These are phyloP conservation scores for Melospiza melodia DNA, from an alignment of 2,113 vertebrate genomes.

Conservation along the genomic window DNA sequence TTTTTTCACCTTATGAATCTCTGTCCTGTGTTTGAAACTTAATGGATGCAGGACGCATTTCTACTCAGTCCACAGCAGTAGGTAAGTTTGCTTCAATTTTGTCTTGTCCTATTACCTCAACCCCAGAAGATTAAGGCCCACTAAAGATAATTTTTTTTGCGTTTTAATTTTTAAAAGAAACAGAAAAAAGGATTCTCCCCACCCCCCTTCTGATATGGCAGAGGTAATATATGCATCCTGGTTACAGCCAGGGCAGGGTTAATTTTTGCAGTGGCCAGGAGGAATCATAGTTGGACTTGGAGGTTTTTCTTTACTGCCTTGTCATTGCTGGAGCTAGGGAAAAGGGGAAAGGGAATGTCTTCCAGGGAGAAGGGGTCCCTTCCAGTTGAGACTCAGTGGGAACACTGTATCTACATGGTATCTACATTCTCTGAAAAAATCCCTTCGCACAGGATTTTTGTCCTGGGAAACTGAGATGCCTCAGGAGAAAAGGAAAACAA, in stretches of 20 bases:
- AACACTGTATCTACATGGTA: too few relatives aligned
- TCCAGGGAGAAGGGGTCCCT: not conserved
- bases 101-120: not conserved
- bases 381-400: not conserved
- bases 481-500: too few relatives aligned
- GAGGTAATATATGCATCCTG: not conserved
- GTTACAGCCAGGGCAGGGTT: not conserved
- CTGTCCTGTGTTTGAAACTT: not conserved
- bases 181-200: accelerated
- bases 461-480: too few relatives aligned
- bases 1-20: not conserved
- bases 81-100: not conserved
- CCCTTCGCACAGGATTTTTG: too few relatives aligned
- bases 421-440: too few relatives aligned
- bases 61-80: not conserved
- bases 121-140: not conserved
- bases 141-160: not conserved
- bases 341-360: not conserved
- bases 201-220: not conserved
- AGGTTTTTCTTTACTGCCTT: not conserved
- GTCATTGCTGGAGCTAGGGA: not conserved
- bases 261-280: not conserved
- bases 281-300: not conserved
- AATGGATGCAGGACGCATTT: not conserved
- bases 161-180: not conserved